Base-by-base conservation (phyloP, 2,888 invertebrate genomes). In the Idaea aversata region DNA sequence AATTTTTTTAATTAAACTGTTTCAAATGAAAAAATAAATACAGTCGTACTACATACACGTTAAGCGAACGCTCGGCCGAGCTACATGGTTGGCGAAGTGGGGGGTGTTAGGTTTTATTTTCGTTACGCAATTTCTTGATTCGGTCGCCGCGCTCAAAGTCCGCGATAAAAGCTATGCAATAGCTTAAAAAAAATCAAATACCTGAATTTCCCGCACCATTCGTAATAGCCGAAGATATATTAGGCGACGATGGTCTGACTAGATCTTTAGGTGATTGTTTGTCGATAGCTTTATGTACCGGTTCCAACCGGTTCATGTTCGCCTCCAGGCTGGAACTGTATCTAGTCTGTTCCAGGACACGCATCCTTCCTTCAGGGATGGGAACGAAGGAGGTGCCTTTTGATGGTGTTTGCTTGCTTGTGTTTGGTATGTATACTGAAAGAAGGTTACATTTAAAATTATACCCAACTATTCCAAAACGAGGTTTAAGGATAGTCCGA, bases 241-340 rank as follows among this genome's bases (percentile, higher is more conserved):
- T 85, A 0, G 84, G 86, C 0, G 88, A 81, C 0, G 73, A 70
- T 0, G 81, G 77, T 36, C 10, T 47, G 47, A 47, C 36, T 5
- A 10, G 36, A 83, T 1, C 77, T 72, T 67, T 72, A 74, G 0
- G 85, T 4, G 66, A 67, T 59, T 76, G 74, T 61, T 67, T 73
- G 5, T 70, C 63, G 73, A 36, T 4, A 36, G 36, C 36, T 36
- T 5, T 36, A 36, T 84, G 85, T 0, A 83, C 75, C 0, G 90
- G 89, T 16, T 87, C 85, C 0, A 88, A 74, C 47, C 81, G 82
- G 65, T 83, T 90, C 65, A 95, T 84, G 83, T 95, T 94, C 0
- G 94, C 94, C 75, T 95, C 95, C 6, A 95, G 84, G 57, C 95
- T 95, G 15, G 94, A 93, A 75, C 94, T 94, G 84, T 95, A 95